Conservation (phyloP, 2,888 invertebrate species). For the Panzeria rudis region DNA sequence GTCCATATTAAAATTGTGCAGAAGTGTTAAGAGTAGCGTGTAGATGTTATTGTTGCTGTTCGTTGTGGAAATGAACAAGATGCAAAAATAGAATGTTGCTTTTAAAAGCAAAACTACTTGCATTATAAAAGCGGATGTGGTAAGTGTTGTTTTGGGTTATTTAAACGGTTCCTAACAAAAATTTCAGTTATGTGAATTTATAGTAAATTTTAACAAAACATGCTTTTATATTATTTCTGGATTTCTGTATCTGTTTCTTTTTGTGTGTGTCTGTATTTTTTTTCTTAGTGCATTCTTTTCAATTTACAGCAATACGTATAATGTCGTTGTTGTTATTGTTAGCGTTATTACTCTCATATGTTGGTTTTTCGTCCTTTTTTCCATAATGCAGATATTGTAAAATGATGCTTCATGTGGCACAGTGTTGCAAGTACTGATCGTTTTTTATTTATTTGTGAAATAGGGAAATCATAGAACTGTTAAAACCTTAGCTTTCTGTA, state of each 20-base stretch:
- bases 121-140: conserved; percentile 69
- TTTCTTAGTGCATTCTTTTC: conserved; percentile 58
- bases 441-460: neutral
- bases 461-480: neutral
- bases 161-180: conserved; percentile 71
- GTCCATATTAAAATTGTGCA: conserved; percentile 37
- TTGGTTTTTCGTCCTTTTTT: conserved; percentile 12
- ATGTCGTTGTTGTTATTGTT: conserved; percentile 35
- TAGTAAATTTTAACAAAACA: conserved; percentile 70
- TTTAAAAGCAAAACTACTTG: conserved; percentile 62
- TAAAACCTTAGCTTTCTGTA: neutral
- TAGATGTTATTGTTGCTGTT: neutral
- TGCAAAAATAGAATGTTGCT: conserved; percentile 51
- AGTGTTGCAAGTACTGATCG: neutral
- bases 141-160: conserved; percentile 72
- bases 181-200: conserved; percentile 72
- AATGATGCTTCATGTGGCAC: conserved; percentile 56
- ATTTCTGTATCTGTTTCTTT: conserved; percentile 41
- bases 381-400: conserved; percentile 59
- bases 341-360: conserved; percentile 49
- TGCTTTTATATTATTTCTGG: conserved; percentile 67
- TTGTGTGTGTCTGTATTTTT: neutral
- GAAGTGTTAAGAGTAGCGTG: neutral
- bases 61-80: conserved; percentile 34
- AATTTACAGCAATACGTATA: conserved; percentile 57